phyloP scores from a whole-genome alignment of 1,140 invertebrate species.

The Lepidostoma basale region DNA sequence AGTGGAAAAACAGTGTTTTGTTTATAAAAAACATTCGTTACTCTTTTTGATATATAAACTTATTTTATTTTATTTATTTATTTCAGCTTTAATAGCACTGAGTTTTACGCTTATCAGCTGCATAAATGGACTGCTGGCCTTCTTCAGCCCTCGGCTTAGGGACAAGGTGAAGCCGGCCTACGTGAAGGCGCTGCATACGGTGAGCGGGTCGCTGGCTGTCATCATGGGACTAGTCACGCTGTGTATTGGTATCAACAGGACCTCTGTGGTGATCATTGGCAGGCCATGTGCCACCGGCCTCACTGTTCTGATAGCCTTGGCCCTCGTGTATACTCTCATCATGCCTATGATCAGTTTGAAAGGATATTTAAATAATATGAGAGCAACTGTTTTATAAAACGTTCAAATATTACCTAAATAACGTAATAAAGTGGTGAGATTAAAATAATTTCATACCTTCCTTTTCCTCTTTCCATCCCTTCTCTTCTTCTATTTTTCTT shows the following conservation, averaged over 20 bases:
- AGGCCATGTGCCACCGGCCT: not conserved
- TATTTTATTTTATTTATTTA: too few relatives aligned
- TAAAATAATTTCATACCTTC: too few relatives aligned
- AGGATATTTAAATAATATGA: constrained; percentile 18
- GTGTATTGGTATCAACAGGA: constrained; percentile 19
- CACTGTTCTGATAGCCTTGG: constrained; percentile 15
- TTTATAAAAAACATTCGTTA: too few relatives aligned
- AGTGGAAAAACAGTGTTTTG: too few relatives aligned
- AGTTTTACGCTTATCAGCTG: constrained; percentile 25
- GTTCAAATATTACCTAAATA: too few relatives aligned
- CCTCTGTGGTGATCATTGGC: not conserved
- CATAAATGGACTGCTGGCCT: constrained; percentile 26
- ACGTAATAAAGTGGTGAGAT: too few relatives aligned
- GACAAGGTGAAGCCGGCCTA: not conserved
- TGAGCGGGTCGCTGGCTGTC: constrained; percentile 16
- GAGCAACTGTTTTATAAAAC: constrained; percentile 3
- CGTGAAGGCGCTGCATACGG: constrained; percentile 10
- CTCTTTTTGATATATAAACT: too few relatives aligned
- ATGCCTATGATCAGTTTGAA: constrained; percentile 15
- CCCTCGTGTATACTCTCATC: constrained; percentile 21
- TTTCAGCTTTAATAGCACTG: constrained; percentile 36
- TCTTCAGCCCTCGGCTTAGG: not conserved
- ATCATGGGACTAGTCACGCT: constrained; percentile 29
- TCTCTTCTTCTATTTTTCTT: too few relatives aligned
- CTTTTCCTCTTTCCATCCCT: too few relatives aligned